phyloP scores from a whole-genome alignment of 2,888 invertebrate species.

The Tipula helvola region DNA sequence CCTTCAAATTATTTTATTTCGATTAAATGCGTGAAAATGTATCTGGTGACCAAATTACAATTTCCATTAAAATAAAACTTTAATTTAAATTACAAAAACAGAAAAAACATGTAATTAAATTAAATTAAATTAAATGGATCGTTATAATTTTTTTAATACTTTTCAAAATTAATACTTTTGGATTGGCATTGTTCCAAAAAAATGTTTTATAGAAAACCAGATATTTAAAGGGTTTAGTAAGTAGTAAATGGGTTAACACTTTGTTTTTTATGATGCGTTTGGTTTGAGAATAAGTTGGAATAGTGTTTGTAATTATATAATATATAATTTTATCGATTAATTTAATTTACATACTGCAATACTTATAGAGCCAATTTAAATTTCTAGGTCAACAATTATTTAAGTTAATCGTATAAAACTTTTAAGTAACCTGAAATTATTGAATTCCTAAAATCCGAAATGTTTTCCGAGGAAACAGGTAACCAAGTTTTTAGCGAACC shows the following conservation, averaged over 20 bases:
- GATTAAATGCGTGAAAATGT: neutral
- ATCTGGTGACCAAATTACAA: neutral
- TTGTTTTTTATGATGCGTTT: neutral
- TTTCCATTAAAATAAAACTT: neutral
- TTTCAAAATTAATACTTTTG: neutral
- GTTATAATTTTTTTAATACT: neutral
- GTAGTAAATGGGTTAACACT: neutral
- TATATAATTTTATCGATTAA: no score
- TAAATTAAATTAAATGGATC: neutral
- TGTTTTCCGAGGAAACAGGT: no score
- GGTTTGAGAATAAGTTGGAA: neutral
- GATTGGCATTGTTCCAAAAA: neutral
- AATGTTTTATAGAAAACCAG: neutral
- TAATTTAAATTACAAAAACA: neutral
- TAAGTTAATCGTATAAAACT: no score
- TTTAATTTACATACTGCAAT: no score
- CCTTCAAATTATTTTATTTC: neutral
- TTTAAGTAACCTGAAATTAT: no score
- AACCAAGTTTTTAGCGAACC: no score
- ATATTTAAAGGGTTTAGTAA: neutral
- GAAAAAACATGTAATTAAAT: neutral
- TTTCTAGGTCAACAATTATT: no score
- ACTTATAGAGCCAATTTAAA: no score
- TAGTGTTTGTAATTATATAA: neutral
- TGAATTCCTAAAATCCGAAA: no score